Percentiles rank a stretch among this genome's conserved stretches.
Conservation (phyloP, 2,797 vertebrate genomes). For the Bovichtus variegatus region DNA sequence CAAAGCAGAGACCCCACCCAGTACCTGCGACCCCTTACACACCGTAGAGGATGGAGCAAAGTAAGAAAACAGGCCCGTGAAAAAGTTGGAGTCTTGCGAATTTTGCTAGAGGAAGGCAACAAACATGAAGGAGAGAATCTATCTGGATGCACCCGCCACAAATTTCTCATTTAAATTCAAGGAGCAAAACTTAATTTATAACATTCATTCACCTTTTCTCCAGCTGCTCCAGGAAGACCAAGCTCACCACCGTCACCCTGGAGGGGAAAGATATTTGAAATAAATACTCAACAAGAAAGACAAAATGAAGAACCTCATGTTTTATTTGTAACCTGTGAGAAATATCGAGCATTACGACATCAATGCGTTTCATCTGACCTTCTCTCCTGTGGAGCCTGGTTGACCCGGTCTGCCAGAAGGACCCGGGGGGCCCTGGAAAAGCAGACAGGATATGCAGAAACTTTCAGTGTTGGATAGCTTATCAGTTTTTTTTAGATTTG, state of each 20-base stretch:
- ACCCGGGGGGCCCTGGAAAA: constrained; percentile 86
- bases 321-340: background rate
- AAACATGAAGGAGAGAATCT: constrained; percentile 51
- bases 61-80: constrained; percentile 77
- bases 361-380: constrained; percentile 73
- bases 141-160: constrained; percentile 26
- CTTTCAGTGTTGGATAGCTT: background rate
- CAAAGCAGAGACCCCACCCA: constrained; percentile 43
- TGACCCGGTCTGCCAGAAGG: constrained; percentile 82
- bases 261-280: background rate
- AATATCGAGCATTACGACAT: background rate
- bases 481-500: too few relatives aligned
- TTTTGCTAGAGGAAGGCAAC: constrained; percentile 74
- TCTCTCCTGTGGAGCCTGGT: constrained; percentile 83
- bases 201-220: constrained; percentile 84
- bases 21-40: constrained; percentile 64
- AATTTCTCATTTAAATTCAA: background rate
- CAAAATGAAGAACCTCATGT: background rate
- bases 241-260: constrained; percentile 87
- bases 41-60: constrained; percentile 63
- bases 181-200: background rate
- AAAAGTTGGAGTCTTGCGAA: constrained; percentile 65
- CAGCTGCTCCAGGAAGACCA: constrained; percentile 82
- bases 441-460: background rate
- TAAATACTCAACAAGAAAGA: background rate